Conservation (phyloP, 2,888 invertebrate species). For the Drosophila glabriapex region DNA sequence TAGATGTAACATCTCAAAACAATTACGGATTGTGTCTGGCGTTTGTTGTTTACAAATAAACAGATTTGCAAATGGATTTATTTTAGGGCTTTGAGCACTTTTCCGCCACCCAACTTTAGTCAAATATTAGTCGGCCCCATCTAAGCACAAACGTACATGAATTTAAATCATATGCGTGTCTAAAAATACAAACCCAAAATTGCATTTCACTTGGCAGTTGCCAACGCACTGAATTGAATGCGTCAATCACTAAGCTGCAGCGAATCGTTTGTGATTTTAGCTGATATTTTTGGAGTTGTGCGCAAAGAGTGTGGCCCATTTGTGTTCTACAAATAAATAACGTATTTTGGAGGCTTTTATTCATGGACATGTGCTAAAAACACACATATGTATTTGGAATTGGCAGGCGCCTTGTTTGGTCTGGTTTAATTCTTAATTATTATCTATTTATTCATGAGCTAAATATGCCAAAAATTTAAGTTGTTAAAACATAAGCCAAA, state of each 20-base stretch:
- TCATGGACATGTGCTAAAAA: conserved; percentile 16
- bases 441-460: neutral
- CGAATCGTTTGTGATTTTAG: conserved; percentile 32
- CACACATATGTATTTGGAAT: neutral
- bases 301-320: conserved; percentile 26
- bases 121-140: conserved; percentile 4
- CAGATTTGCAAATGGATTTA: conserved; percentile 13
- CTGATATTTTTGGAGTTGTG: conserved; percentile 29
- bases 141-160: neutral
- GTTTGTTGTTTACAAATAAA: conserved; percentile 35
- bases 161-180: neutral
- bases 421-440: neutral
- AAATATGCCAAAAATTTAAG: neutral
- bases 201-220: conserved; percentile 17
- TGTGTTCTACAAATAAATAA: conserved; percentile 40
- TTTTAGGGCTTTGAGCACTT: neutral
- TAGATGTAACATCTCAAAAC: conserved; percentile 13
- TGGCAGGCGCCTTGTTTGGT: neutral
- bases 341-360: conserved; percentile 10
- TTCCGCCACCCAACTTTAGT: neutral
- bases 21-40: conserved; percentile 34
- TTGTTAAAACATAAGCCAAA: neutral
- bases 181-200: conserved; percentile 11
- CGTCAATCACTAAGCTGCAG: conserved; percentile 29
- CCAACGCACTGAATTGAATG: conserved; percentile 25